Conservation (phyloP, 2,113 vertebrate species). For the Megaceryle torquata region DNA sequence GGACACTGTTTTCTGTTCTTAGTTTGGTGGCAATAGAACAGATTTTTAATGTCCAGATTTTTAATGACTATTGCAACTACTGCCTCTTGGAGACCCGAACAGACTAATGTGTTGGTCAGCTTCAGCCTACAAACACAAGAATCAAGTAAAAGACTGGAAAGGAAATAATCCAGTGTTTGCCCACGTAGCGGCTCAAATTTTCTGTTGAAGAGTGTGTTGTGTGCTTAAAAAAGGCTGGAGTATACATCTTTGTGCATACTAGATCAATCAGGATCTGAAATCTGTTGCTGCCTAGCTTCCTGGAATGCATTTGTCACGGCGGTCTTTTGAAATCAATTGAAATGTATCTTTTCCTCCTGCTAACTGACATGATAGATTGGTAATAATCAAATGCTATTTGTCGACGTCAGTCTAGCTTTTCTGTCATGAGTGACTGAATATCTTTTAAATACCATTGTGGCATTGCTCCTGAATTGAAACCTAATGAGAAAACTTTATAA, state of each 20-base stretch:
- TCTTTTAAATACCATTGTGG: constrained; percentile 42
- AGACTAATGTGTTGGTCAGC: not conserved
- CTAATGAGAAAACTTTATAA: constrained; percentile 55
- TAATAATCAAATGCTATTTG: constrained; percentile 62
- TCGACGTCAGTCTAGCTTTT: constrained; percentile 41
- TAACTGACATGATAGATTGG: constrained; percentile 58
- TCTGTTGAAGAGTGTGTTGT: not conserved
- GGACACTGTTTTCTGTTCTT: not conserved
- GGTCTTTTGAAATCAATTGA: constrained; percentile 61
- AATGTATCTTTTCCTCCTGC: constrained; percentile 52
- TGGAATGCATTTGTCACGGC: not conserved
- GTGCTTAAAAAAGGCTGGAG: not conserved
- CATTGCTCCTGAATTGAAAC: constrained; percentile 27
- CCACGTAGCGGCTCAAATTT: not conserved
- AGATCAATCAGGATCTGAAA: constrained; percentile 32
- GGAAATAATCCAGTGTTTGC: constrained; percentile 18
- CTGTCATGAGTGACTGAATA: constrained; percentile 49
- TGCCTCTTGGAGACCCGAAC: not conserved
- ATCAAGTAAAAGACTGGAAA: not conserved
- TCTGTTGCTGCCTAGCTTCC: constrained; percentile 3
- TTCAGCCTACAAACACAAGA: not conserved
- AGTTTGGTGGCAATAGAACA: not conserved
- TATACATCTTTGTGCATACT: not conserved
- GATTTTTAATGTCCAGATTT: not conserved
- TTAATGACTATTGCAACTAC: not conserved